A percentile compares a stretch with the other conserved stretches of the same genome.
These are phyloP conservation scores for Spodoptera frugiperda DNA, from an alignment of 1,140 invertebrate genomes.

Conservation along the genomic window DNA sequence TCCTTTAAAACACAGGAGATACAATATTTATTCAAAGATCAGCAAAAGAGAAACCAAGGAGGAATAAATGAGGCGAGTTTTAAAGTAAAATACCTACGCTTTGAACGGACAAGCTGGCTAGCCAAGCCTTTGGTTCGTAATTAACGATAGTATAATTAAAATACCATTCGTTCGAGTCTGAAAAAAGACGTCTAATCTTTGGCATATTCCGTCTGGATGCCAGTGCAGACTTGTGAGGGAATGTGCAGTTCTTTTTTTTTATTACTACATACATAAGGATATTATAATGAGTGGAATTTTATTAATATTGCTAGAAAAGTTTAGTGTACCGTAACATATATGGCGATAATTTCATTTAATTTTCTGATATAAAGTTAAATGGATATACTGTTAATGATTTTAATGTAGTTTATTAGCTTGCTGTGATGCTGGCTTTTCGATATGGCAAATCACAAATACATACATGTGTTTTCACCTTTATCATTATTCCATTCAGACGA, in stretches of 20 bases:
- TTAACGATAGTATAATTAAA: slow-evolving; percentile 81
- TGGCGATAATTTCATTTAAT: too few relatives aligned
- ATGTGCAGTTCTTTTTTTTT: slow-evolving; percentile 28
- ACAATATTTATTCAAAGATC: slow-evolving; percentile 25
- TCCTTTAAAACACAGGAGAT: not conserved
- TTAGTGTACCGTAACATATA: too few relatives aligned
- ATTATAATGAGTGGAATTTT: not conserved
- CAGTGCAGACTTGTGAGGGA: not conserved
- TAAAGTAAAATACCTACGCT: slow-evolving; percentile 52
- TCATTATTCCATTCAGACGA: too few relatives aligned
- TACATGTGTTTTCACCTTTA: too few relatives aligned
- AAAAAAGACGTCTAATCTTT: slow-evolving; percentile 64
- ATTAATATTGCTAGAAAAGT: too few relatives aligned
- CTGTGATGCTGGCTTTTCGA: too few relatives aligned
- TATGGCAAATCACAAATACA: too few relatives aligned
- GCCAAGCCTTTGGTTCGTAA: slow-evolving; percentile 70
- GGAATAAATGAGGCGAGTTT: slow-evolving; percentile 54
- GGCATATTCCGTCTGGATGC: slow-evolving; percentile 32
- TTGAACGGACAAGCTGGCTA: slow-evolving; percentile 40
- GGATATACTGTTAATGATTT: too few relatives aligned
- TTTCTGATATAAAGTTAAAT: too few relatives aligned
- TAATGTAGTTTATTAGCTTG: too few relatives aligned
- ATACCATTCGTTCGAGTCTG: slow-evolving; percentile 75
- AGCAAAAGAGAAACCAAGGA: not conserved
- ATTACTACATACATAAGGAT: not conserved